These are phyloP conservation scores for Microplitis demolitor DNA, from an alignment of 1,140 invertebrate genomes.

Conservation along the genomic window DNA sequence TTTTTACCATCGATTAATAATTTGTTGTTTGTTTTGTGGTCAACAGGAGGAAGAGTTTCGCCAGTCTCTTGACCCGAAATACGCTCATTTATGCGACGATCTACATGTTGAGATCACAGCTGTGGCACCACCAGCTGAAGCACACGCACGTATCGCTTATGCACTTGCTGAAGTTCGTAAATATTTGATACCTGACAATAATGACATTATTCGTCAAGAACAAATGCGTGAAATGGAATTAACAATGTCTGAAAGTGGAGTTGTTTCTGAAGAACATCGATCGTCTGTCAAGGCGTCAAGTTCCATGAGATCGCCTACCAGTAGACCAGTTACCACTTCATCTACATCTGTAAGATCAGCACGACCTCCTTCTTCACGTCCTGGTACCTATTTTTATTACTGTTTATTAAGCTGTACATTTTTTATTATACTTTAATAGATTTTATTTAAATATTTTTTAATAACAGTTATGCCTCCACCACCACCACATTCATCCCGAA, in stretches of 20 bases:
- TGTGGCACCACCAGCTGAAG: slow-evolving; percentile 86
- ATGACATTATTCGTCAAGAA: slow-evolving; percentile 80
- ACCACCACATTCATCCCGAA: slow-evolving; percentile 52
- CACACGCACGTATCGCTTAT: slow-evolving; percentile 87
- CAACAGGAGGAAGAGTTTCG: slow-evolving; percentile 86
- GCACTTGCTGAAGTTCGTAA: slow-evolving; percentile 81
- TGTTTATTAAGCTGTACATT: not conserved
- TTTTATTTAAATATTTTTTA: not conserved
- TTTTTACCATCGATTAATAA: not conserved
- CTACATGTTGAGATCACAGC: slow-evolving; percentile 93
- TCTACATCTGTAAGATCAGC: slow-evolving; percentile 42
- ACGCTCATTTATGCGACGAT: slow-evolving; percentile 89
- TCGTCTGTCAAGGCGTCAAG: slow-evolving; percentile 44
- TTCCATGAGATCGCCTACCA: slow-evolving; percentile 46
- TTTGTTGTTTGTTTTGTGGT: not conserved
- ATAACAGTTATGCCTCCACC: slow-evolving; percentile 45
- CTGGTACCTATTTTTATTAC: slow-evolving; percentile 18
- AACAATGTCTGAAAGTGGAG: slow-evolving; percentile 53
- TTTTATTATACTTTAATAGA: not conserved
- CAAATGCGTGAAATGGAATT: slow-evolving; percentile 75
- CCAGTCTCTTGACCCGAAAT: slow-evolving; percentile 87
- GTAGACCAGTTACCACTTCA: slow-evolving; percentile 37
- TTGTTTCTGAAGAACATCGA: slow-evolving; percentile 43
- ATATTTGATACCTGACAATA: slow-evolving; percentile 73
- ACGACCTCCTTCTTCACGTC: slow-evolving; percentile 33